Percentiles rank a stretch among this genome's conserved stretches.
Conservation (phyloP, 2,113 vertebrate species). For the Silurus asotus region DNA sequence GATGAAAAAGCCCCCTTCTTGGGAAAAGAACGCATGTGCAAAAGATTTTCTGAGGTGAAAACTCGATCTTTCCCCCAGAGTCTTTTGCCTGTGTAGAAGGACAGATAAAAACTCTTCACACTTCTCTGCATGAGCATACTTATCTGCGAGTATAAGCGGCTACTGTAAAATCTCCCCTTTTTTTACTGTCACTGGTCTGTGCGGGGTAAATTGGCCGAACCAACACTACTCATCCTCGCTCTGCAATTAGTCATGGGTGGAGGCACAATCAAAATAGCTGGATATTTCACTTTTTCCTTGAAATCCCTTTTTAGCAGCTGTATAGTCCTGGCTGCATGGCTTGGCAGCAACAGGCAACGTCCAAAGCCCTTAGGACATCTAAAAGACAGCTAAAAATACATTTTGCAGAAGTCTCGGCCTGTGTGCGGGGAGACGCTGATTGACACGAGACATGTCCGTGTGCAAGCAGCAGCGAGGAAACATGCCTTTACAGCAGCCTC, state of each 20-base stretch:
- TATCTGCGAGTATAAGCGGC: conserved; percentile 10
- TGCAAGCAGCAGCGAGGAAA: conserved; percentile 36
- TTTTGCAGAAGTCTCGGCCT: background rate
- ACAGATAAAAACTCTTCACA: conserved; percentile 49
- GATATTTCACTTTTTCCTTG: conserved; percentile 22
- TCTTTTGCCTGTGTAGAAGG: conserved; percentile 12
- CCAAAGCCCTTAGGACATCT: conserved; percentile 27
- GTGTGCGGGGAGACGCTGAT: conserved; percentile 31
- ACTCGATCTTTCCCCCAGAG: conserved; percentile 37
- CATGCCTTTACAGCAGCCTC: conserved; percentile 35
- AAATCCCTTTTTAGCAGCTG: background rate
- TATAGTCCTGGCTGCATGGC: background rate
- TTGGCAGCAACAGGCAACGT: background rate
- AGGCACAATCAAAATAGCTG: conserved; percentile 34
- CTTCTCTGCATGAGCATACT: conserved; percentile 22
- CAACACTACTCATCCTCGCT: conserved; percentile 35
- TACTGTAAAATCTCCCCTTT: conserved; percentile 19
- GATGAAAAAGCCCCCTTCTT: background rate
- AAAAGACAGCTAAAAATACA: conserved; percentile 31
- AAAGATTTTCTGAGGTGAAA: conserved; percentile 48
- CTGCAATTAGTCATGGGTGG: conserved; percentile 47
- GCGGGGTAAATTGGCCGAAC: conserved; percentile 37
- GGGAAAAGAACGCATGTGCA: background rate
- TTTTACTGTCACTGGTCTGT: conserved; percentile 7
- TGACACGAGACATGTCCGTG: conserved; percentile 45